phyloP scores from a whole-genome alignment of 1,140 invertebrate species.

The Daktulosphaira vitifoliae region DNA sequence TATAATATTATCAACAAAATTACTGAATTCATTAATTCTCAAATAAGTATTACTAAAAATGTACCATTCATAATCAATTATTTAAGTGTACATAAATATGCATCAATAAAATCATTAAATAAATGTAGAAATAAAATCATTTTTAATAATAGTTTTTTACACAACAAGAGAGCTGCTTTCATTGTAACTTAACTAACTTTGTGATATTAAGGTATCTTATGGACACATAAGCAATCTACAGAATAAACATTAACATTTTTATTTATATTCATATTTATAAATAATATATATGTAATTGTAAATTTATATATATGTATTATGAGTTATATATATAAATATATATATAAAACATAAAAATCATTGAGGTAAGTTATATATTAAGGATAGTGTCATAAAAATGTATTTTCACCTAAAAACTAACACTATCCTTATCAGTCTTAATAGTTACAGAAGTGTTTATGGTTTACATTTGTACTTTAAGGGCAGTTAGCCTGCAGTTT shows the following conservation, averaged over 20 bases:
- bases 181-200: constrained; percentile 26
- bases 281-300: constrained; percentile 24
- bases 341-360: constrained; percentile 29
- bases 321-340: constrained; percentile 5
- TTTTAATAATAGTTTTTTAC: neutral
- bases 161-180: constrained; percentile 23
- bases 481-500: constrained; percentile 28
- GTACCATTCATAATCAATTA: constrained; percentile 17
- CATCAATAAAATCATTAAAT: no score
- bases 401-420: constrained; percentile 28
- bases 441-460: constrained; percentile 28
- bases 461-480: constrained; percentile 33
- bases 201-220: constrained; percentile 17
- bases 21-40: no score
- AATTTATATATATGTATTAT: neutral
- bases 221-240: constrained; percentile 29
- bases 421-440: constrained; percentile 25
- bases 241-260: constrained; percentile 33
- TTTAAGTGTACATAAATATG: neutral
- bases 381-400: constrained; percentile 24
- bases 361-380: constrained; percentile 29
- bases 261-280: constrained; percentile 12
- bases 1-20: constrained; percentile 1
- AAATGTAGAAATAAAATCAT: no score
- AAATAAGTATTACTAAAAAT: constrained; percentile 19